Percentiles rank a stretch among this genome's conserved stretches.
Evolutionary conservation across 1,140 invertebrate genomes (phyloP).

Genomic region (Popillia japonica): DNA sequence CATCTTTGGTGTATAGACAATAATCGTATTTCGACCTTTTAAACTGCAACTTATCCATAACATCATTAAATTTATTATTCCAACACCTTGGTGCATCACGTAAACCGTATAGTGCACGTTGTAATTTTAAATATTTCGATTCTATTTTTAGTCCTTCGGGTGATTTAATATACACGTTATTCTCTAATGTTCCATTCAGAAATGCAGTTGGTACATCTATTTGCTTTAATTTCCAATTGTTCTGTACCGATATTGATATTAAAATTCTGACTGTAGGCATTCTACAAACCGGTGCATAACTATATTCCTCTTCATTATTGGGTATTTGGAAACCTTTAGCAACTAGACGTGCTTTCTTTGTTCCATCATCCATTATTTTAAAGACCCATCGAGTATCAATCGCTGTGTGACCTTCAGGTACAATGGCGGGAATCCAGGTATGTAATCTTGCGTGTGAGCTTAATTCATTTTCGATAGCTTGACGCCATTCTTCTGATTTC

Average conservation of each 20-base stretch:
- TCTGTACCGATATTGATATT: too few species aligned
- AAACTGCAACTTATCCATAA: slow-evolving; percentile 4
- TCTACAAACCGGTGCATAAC: neutral
- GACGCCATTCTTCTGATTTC: too few species aligned
- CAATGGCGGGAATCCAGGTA: slow-evolving; percentile 36
- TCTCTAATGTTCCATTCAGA: too few species aligned
- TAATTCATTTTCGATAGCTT: too few species aligned
- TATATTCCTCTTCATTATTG: neutral
- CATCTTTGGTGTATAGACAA: too few species aligned
- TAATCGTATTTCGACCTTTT: too few species aligned
- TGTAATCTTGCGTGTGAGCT: neutral
- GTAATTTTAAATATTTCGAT: neutral
- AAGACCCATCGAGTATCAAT: slow-evolving; percentile 49
- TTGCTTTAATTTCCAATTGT: too few species aligned
- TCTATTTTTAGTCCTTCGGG: neutral
- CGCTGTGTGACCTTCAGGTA: slow-evolving; percentile 33
- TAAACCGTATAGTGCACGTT: neutral
- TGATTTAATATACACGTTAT: neutral
- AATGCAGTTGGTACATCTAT: too few species aligned
- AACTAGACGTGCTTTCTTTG: slow-evolving; percentile 47
- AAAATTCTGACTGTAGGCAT: too few species aligned
- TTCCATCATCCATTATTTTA: slow-evolving; percentile 47
- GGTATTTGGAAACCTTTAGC: slow-evolving; percentile 44
- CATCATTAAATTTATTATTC: slow-evolving; percentile 38
- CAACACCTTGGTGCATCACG: slow-evolving; percentile 38